Conservation (phyloP, 2,797 vertebrate genomes). For the Chromobotia macracanthus region DNA sequence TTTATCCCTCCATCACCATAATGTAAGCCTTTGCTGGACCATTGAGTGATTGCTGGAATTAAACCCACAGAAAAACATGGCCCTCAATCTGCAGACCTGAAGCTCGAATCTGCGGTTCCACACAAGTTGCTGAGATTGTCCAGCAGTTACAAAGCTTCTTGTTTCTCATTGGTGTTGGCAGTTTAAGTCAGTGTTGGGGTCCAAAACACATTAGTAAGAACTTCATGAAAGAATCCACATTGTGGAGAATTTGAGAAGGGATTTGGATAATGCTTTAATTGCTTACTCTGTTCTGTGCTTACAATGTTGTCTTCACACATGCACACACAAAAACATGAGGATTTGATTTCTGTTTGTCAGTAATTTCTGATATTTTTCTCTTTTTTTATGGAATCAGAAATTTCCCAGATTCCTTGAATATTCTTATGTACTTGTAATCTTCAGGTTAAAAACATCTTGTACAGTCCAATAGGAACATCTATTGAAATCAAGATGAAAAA, state of each 20-base stretch:
- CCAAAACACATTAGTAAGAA: not conserved
- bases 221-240: not conserved
- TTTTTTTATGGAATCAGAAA: not conserved
- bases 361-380: not conserved
- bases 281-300: too few species aligned
- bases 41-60: slow-evolving; percentile 44
- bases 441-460: not conserved
- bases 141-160: slow-evolving; percentile 1
- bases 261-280: too few species aligned
- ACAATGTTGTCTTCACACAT: too few species aligned
- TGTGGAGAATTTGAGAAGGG: too few species aligned
- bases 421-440: not conserved
- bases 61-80: slow-evolving; percentile 27
- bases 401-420: not conserved
- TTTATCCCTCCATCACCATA: slow-evolving; percentile 32
- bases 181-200: not conserved
- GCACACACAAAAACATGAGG: too few species aligned
- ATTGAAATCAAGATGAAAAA: not conserved
- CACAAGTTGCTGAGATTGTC: slow-evolving; percentile 22
- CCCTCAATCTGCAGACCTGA: slow-evolving; percentile 1
- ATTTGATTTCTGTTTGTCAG: not conserved
- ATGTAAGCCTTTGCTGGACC: slow-evolving; percentile 41
- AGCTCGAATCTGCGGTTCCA: slow-evolving; percentile 7
- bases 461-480: too few species aligned
- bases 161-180: slow-evolving; percentile 7